Conservation (phyloP, 2,888 invertebrate species). For the Pachymerium ferrugineum region DNA sequence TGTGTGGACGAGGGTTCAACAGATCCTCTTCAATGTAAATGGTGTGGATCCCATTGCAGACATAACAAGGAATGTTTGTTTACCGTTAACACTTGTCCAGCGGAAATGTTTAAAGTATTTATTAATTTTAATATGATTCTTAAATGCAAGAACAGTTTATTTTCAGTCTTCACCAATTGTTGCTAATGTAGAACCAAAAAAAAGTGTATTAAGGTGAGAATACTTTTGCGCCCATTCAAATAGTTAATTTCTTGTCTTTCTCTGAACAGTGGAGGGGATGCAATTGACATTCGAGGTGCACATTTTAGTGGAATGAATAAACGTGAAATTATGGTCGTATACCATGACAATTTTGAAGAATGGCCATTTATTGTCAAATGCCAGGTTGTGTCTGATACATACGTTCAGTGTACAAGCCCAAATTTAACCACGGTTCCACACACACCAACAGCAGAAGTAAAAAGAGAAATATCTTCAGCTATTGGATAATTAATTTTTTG, state of each 20-base stretch:
- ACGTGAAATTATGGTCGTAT: slow-evolving; percentile 43
- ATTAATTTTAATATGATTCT: slow-evolving; percentile 42
- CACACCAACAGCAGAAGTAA: not conserved
- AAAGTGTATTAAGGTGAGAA: slow-evolving; percentile 40
- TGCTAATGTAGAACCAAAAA: slow-evolving; percentile 38
- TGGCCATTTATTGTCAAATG: not conserved
- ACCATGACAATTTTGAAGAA: slow-evolving; percentile 18
- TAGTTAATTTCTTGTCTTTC: slow-evolving; percentile 17
- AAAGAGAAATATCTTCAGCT: too few species aligned
- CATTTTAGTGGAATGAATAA: slow-evolving; percentile 44
- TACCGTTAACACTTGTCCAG: not conserved
- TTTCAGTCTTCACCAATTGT: too few species aligned
- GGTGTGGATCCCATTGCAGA: slow-evolving; percentile 45
- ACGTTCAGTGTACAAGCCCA: slow-evolving; percentile 43
- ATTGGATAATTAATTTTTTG: not conserved
- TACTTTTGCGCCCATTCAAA: too few species aligned
- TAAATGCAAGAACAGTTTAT: too few species aligned
- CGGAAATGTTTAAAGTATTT: not conserved
- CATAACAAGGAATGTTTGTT: slow-evolving; percentile 37
- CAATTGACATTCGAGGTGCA: slow-evolving; percentile 43
- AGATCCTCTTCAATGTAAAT: slow-evolving; percentile 47
- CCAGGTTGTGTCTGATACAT: slow-evolving; percentile 37
- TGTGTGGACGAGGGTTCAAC: slow-evolving; percentile 41
- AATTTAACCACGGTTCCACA: not conserved
- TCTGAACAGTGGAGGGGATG: slow-evolving; percentile 44